Conservation (phyloP, 2,113 vertebrate genomes). For the Chauna torquata region DNA sequence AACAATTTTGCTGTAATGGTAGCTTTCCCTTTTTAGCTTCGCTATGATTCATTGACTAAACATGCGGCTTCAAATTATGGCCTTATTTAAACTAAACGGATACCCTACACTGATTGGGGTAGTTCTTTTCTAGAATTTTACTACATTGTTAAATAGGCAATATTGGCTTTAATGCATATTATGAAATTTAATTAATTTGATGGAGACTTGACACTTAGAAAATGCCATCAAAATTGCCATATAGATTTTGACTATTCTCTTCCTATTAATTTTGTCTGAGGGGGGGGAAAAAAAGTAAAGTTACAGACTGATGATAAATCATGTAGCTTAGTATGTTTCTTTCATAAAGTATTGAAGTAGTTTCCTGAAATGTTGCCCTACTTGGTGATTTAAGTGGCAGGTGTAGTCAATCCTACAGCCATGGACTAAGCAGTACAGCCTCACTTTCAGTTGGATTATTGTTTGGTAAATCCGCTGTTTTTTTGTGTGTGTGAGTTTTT, state of each 20-base stretch:
- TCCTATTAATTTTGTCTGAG: neutral
- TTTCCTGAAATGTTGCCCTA: neutral
- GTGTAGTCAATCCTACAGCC: neutral
- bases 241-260: neutral
- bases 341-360: neutral
- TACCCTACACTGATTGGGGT: neutral
- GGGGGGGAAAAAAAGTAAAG: neutral
- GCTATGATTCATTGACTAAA: constrained; percentile 77
- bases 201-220: neutral
- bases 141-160: neutral
- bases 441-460: neutral
- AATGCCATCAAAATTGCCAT: neutral
- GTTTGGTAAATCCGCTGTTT: neutral
- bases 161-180: neutral
- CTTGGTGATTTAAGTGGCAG: neutral
- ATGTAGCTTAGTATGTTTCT: neutral
- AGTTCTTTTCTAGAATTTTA: neutral
- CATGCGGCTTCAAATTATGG: constrained; percentile 76
- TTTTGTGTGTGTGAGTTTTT: neutral
- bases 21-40: constrained; percentile 68
- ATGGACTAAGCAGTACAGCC: neutral
- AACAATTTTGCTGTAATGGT: constrained; percentile 29
- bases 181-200: neutral
- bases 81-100: constrained; percentile 74
- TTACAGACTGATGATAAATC: neutral